Evolutionary conservation across 2,888 invertebrate species (phyloP), one percentile per base, ranked within the genome.

Genomic region (Drosophila niveifrons): DNA sequence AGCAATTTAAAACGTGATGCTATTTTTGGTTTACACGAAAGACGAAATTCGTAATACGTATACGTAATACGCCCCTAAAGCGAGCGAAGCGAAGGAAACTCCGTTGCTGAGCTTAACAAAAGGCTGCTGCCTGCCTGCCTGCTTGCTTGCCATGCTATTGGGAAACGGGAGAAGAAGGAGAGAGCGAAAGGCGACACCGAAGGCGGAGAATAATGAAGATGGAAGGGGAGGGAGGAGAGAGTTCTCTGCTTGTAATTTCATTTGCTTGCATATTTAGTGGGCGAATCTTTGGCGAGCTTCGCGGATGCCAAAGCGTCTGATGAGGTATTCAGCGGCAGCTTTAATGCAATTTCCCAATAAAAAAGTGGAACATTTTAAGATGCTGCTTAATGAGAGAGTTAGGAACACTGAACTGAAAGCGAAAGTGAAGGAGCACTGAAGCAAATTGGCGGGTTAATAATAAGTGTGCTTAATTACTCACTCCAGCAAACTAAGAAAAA

Each of bases 1-100:
- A 90, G 87, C 89, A 89, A 88, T 88, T 87, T 89, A 82, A 89
- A 89, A 88, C 90, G 90, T 88, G 88, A 83, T 84, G 84, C 80
- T 85, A 90, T 88, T 90, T 87, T 89, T 87, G 87, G 82, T 81
- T 81, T 69, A 80, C 74, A 59, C 70, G 59, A 46, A 53, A 43
- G 52, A 63, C 39, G 57, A 55, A 51, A 44, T 44, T 41, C 47
- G 57, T 47, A 57, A 36, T 57, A 57, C 46, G 57, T 46, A 50
- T 64, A 57, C 57, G 64, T 56, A 62, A 17, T 39, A 53, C 67
- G 44, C 55, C 52, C 55, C 57, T 41, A 1, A 11, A 47, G 39
- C 59, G 28, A 39, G 23, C n/a, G n/a, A 46, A 55, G 64, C 39
- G 3, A 15, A 34, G 17, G 51, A 18, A 65, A 43, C 23, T 8